A percentile compares a stretch with the other conserved stretches of the same genome.
phyloP scores from a whole-genome alignment of 2,888 invertebrate genomes.

The Agonum fuliginosum region DNA sequence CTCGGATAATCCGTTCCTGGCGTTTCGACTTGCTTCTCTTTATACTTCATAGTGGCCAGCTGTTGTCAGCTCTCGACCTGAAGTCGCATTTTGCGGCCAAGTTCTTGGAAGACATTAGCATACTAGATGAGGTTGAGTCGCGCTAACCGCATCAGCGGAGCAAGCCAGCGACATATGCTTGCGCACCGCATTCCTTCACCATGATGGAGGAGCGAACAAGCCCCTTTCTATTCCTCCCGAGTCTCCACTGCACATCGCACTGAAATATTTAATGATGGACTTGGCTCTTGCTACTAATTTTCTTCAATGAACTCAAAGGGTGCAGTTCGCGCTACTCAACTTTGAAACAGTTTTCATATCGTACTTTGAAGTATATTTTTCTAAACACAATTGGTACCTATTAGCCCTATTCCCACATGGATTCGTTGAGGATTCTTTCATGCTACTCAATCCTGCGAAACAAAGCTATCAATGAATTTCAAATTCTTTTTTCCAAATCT shows the following conservation, averaged over 20 bases:
- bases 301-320: constrained; percentile 19
- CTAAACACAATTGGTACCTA: no score
- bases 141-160: constrained; percentile 53
- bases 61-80: constrained; percentile 69
- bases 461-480: no score
- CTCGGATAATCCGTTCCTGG: no score
- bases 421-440: no score
- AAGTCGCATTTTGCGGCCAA: constrained; percentile 67
- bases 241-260: neutral
- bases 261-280: neutral
- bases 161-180: constrained; percentile 58
- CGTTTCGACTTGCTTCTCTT: constrained; percentile 70
- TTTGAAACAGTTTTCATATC: no score
- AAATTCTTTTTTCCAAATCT: no score
- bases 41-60: constrained; percentile 77
- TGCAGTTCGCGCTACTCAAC: no score
- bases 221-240: neutral
- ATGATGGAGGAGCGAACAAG: neutral
- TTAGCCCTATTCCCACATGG: no score
- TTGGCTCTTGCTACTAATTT: constrained; percentile 28
- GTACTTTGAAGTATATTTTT: no score
- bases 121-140: constrained; percentile 70
- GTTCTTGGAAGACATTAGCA: constrained; percentile 72
- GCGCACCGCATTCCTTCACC: constrained; percentile 27
- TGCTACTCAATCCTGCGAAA: no score